phyloP scores from a whole-genome alignment of 2,113 vertebrate species.

The Oxygymnocypris stewartii region DNA sequence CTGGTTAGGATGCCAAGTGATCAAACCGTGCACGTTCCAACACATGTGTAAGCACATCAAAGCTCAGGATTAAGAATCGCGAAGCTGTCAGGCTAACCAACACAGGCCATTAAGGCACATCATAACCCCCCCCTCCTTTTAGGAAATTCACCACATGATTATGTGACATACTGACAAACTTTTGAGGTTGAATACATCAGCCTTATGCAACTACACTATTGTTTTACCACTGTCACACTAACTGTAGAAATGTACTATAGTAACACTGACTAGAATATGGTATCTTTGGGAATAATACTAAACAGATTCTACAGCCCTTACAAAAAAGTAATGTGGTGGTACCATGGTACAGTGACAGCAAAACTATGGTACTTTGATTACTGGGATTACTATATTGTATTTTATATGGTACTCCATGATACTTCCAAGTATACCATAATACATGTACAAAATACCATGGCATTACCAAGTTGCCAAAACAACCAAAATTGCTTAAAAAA shows the following conservation, averaged over 20 bases:
- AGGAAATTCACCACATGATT: background rate
- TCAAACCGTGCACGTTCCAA: slow-evolving; percentile 26
- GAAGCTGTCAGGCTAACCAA: slow-evolving; percentile 3
- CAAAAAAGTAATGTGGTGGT: background rate
- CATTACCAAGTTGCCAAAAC: background rate
- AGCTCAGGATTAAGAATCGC: slow-evolving; percentile 35
- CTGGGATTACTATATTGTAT: background rate
- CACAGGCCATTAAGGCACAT: background rate
- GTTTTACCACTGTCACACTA: background rate
- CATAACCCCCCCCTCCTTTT: background rate
- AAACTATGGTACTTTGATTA: background rate
- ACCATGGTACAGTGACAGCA: background rate
- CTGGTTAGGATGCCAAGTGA: slow-evolving; percentile 30
- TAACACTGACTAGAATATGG: background rate
- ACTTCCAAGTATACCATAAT: background rate
- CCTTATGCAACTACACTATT: background rate
- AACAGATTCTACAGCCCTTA: background rate
- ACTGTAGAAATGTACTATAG: background rate
- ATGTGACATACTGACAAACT: background rate
- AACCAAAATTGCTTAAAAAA: background rate
- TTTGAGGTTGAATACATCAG: background rate
- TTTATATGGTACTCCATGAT: background rate
- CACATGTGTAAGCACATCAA: slow-evolving; percentile 41
- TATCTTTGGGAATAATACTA: background rate
- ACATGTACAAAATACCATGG: background rate